Percentiles rank a stretch among this genome's conserved stretches.
Conservation (phyloP, 2,797 vertebrate genomes). For the Scleropages formosus region DNA sequence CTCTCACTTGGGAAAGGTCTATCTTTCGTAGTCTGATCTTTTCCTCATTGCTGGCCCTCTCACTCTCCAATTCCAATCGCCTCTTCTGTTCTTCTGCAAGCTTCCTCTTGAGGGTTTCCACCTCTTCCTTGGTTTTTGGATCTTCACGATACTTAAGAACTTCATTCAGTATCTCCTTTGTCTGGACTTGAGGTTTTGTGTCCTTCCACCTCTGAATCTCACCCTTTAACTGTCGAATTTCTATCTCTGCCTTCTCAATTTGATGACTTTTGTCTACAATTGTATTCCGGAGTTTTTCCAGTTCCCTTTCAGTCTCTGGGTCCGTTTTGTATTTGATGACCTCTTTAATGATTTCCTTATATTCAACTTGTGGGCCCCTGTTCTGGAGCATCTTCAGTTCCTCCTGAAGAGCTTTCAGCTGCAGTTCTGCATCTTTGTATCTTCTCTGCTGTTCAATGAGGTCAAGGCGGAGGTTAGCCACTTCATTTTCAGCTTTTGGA, state of each 20-base stretch:
- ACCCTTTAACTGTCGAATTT: conserved; percentile 86
- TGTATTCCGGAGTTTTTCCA: conserved; percentile 87
- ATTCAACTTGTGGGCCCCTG: conserved; percentile 85
- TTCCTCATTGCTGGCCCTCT: conserved; percentile 74
- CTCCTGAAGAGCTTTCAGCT: conserved; percentile 75
- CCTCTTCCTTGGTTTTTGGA: conserved; percentile 88
- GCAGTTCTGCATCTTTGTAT: conserved; percentile 76
- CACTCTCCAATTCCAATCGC: conserved; percentile 84
- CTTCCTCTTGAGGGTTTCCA: conserved; percentile 78
- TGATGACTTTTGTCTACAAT: conserved; percentile 88
- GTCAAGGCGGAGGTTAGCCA: conserved; percentile 90
- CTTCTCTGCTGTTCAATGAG: conserved; percentile 88
- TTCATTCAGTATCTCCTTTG: conserved; percentile 91
- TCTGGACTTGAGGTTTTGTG: conserved; percentile 88
- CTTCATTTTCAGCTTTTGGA: conserved; percentile 90
- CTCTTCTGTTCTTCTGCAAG: conserved; percentile 87
- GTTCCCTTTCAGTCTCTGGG: conserved; percentile 84
- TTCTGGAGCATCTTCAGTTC: conserved; percentile 78
- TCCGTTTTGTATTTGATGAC: conserved; percentile 95
- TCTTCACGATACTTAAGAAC: conserved; percentile 90
- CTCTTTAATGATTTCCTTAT: conserved; percentile 92
- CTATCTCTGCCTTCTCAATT: conserved; percentile 84
- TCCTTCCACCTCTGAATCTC: conserved; percentile 90
- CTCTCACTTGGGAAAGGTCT: conserved; percentile 84
- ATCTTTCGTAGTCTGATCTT: conserved; percentile 82